phyloP scores from a whole-genome alignment of 2,888 invertebrate species.

The Frankliniella fusca region DNA sequence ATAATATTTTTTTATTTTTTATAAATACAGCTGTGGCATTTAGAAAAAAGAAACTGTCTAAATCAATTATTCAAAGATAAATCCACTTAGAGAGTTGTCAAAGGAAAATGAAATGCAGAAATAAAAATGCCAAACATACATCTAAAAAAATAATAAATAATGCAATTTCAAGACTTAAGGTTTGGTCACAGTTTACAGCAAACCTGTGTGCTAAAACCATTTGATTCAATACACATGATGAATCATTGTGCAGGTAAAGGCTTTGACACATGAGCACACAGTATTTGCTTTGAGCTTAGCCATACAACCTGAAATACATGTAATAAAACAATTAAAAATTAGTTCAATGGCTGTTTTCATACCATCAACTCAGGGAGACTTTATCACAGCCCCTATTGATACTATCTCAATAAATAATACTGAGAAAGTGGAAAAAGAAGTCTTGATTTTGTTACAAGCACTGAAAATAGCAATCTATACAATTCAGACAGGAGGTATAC shows the following conservation, averaged over 20 bases:
- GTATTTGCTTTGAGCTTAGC: constrained; percentile 19
- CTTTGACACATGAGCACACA: neutral
- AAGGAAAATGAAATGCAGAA: neutral
- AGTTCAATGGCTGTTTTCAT: neutral
- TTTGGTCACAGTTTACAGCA: constrained; percentile 5
- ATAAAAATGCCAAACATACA: neutral
- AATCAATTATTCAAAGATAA: neutral
- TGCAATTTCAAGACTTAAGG: neutral
- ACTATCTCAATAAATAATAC: constrained; percentile 15
- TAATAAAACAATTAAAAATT: neutral
- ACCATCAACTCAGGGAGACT: constrained; percentile 7
- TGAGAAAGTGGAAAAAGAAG: constrained; percentile 17
- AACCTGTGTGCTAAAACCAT: neutral
- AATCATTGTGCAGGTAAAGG: neutral
- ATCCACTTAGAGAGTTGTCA: neutral
- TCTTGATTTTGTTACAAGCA: constrained; percentile 14
- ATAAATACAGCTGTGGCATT: neutral
- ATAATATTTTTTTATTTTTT: neutral
- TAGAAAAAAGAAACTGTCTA: neutral
- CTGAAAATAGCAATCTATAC: neutral
- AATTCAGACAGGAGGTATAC: neutral
- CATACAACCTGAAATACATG: neutral
- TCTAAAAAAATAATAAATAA: neutral
- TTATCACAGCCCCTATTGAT: constrained; percentile 5
- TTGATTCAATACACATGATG: neutral